Percentiles rank a stretch among this genome's conserved stretches.
Evolutionary conservation across 1,140 invertebrate species (phyloP).

Genomic region (Micrasema longulum): DNA sequence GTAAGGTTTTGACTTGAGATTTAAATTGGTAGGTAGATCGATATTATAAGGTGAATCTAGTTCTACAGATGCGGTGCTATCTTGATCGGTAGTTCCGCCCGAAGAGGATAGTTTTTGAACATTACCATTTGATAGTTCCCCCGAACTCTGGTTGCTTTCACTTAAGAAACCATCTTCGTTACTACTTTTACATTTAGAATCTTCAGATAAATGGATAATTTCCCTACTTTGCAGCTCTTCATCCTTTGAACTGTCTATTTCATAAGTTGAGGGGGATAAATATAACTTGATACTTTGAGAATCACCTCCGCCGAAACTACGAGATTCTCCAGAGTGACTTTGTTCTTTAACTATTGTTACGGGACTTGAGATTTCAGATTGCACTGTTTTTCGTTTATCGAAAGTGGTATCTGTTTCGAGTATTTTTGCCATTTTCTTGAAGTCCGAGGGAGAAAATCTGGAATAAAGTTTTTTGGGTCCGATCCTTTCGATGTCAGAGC

Average conservation of each 20-base stretch:
- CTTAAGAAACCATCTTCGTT: constrained; percentile 4
- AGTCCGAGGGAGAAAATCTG: neutral
- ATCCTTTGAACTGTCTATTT: constrained; percentile 21
- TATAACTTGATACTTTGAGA: constrained; percentile 48
- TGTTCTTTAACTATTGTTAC: neutral
- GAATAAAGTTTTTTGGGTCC: neutral
- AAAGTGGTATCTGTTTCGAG: neutral
- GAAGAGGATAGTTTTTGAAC: constrained; percentile 17
- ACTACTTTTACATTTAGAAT: neutral
- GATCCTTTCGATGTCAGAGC: constrained; percentile 35
- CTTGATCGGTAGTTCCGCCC: constrained; percentile 26
- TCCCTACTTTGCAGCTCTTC: constrained; percentile 12
- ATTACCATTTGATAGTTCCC: constrained; percentile 14
- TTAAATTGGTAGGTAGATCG: neutral
- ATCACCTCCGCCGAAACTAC: constrained; percentile 19
- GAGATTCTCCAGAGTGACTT: constrained; percentile 8
- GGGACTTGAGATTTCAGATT: neutral
- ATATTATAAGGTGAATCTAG: constrained; percentile 38
- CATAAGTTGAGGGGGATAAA: constrained; percentile 29
- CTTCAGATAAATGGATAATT: neutral
- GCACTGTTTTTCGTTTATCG: too few relatives aligned
- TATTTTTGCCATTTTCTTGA: constrained; percentile 4
- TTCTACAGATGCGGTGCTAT: constrained; percentile 44
- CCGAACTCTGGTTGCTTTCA: constrained; percentile 16
- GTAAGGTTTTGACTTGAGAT: constrained; percentile 39